Base-by-base conservation (phyloP, 2,888 invertebrate species). In the Aspidapion aeneum region DNA sequence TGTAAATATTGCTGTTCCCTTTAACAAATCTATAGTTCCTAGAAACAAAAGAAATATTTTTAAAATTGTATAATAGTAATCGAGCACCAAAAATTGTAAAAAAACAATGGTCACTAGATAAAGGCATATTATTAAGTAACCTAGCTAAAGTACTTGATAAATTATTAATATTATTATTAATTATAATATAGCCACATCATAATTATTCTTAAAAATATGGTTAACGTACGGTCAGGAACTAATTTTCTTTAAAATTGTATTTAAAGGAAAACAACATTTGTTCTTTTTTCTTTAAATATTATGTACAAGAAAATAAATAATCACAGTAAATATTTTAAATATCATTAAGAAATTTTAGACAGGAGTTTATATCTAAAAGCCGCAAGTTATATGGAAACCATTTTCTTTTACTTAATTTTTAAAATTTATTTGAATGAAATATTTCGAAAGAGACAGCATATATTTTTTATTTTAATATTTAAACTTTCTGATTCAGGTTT, bases 181-280 rank as follows among this genome's bases (percentile, higher is more conserved):
- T 7, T 52, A 52, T 9, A 5, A 52, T 52, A 52, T 52, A 52
- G 7, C 52, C 52, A 52, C 52, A 52, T 52, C 52, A 52, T 52
- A 64, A 67, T 67, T 64, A 63, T 65, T 72, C 71, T 74, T 73
- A 72, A 71, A 73, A 63, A 73, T 73, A 74, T 76, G 75, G 75
- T 75, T 73, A 76, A 76, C 75, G 73, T 73, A 72, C 69, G 68
- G 71, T 72, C 73, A 76, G 75, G 75, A 76, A 76, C 75, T 74
- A 75, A 72, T 69, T 70, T 73, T 71, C 68, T 69, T 67, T 69
- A 67, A 67, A 71, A 72, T 71, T 73, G 74, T 72, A 72, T 73
- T 35, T 35, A 35, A 35, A 35, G 35, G 35, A 73, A 70, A 71
- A 71, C 70, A 70, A 73, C 72, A 71, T 68, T 69, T 74, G 72